phyloP scores from a whole-genome alignment of 1,140 invertebrate genomes.

The Drosophila miranda region DNA sequence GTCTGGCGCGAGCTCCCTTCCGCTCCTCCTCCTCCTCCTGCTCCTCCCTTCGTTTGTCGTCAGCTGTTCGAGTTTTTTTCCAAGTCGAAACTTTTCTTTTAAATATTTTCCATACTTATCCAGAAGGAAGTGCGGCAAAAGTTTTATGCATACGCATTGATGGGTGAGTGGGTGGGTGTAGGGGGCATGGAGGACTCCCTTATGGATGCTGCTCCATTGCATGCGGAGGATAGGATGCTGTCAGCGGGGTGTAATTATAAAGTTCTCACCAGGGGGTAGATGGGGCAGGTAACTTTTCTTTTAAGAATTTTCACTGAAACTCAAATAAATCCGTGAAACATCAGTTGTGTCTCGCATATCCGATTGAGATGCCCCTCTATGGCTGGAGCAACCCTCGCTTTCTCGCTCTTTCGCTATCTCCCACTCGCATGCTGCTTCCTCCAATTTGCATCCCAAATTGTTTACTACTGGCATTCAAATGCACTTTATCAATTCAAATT shows the following conservation, averaged over 20 bases:
- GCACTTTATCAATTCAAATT: conserved; percentile 65
- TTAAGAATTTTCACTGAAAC: conserved; percentile 19
- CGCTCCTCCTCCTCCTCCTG: neutral
- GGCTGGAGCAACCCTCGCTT: conserved; percentile 35
- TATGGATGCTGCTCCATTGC: conserved; percentile 30
- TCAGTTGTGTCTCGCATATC: neutral
- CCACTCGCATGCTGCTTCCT: conserved; percentile 35
- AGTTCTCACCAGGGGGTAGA: conserved; percentile 35
- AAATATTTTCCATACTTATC: conserved; percentile 71
- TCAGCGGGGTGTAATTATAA: conserved; percentile 51
- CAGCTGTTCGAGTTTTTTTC: conserved; percentile 39
- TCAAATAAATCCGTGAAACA: too few relatives aligned
- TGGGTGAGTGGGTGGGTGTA: conserved; percentile 30
- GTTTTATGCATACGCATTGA: conserved; percentile 61
- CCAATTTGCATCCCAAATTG: conserved; percentile 62
- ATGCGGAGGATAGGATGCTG: conserved; percentile 5
- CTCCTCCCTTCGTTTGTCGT: neutral
- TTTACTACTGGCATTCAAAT: conserved; percentile 54
- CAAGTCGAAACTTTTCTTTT: conserved; percentile 75
- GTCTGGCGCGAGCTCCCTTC: conserved; percentile 19
- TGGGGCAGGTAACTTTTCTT: conserved; percentile 47
- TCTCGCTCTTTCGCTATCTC: too few relatives aligned
- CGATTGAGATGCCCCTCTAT: neutral
- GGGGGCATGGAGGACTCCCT: conserved; percentile 2
- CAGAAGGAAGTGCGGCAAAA: conserved; percentile 37